Evolutionary conservation across 2,797 vertebrate species (phyloP), one percentile per base, ranked within the genome.

Genomic region (Micromesistius poutassou): DNA sequence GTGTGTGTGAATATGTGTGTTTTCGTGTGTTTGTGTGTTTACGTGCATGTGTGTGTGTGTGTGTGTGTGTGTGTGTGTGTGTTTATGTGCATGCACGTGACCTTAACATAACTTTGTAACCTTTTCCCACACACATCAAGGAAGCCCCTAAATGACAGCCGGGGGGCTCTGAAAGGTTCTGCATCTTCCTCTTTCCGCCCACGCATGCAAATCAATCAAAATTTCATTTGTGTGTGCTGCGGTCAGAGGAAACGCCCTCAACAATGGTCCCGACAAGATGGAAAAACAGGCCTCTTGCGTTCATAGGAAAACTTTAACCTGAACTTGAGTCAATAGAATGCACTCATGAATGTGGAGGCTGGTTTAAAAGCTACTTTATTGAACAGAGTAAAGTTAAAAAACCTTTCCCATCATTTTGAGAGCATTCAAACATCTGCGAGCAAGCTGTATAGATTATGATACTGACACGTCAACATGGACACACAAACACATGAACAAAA

Each of bases 81-180:
- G 78, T 68, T 55, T 82, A 71, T 70, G 81, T 78, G 77, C 72
- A 74, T 74, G 40, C 42, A 16, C 42, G 76, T 87, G 87, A 91
- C 87, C 84, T 87, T 74, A 77, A 22, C 30, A 78, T 78, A 75
- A 84, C 75, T 80, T 86, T 77, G 72, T 87, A 87, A 89, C 88
- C 90, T 85, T 90, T 91, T 93, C 91, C 90, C 90, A 93, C 88
- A 89, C 81, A 87, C 66, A 72, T 89, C 87, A 89, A 79, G 46
- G 75, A 87, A 77, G 42, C 79, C 79, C 25, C 5, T 50, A 82
- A 72, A 77, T 85, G 83, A 87, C 86, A 83, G 82, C 78, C 81
- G 77, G 83, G 81, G 81, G 79, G 74, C 82, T 81, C 81, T 85
- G 81, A 91, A 80, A 76, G 81, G 87, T 87, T 86, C 77, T 83